These are phyloP conservation scores for Proterorhinus semilunaris DNA, from an alignment of 2,113 vertebrate species.

Conservation along the genomic window DNA sequence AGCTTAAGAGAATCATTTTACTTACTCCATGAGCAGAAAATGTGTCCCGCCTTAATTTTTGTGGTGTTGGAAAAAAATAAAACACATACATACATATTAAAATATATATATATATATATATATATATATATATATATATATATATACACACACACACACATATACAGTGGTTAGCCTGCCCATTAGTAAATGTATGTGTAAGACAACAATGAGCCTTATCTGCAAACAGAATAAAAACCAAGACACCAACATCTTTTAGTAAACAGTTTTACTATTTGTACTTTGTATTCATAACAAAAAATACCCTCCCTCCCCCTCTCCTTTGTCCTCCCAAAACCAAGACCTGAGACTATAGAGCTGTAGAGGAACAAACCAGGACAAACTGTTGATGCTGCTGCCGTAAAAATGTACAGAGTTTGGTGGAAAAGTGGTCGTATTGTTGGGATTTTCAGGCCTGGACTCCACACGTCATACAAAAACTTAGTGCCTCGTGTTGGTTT, in stretches of 20 bases:
- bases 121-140: no score
- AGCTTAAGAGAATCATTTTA: no score
- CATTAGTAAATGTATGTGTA: no score
- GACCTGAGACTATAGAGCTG: slow-evolving; percentile 54
- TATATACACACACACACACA: no score
- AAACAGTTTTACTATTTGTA: slow-evolving; percentile 76
- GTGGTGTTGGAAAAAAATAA: no score
- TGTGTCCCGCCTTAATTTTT: no score
- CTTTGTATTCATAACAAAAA: slow-evolving; percentile 73
- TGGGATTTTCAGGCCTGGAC: slow-evolving; percentile 41
- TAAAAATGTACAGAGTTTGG: slow-evolving; percentile 41
- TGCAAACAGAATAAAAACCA: background rate
- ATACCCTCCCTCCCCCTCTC: slow-evolving; percentile 25
- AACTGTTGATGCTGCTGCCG: slow-evolving; percentile 50
- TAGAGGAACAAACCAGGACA: slow-evolving; percentile 66
- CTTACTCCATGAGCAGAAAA: no score
- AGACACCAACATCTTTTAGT: slow-evolving; percentile 44
- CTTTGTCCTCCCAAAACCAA: slow-evolving; percentile 37
- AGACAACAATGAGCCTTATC: background rate
- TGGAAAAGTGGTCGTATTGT: slow-evolving; percentile 52
- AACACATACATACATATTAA: no score
- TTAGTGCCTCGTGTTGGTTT: slow-evolving; percentile 51
- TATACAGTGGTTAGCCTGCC: no score
- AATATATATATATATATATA: no score
- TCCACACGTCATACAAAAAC: slow-evolving; percentile 27